Base-by-base conservation (phyloP, 2,888 invertebrate species). In the Thelaira solivaga region DNA sequence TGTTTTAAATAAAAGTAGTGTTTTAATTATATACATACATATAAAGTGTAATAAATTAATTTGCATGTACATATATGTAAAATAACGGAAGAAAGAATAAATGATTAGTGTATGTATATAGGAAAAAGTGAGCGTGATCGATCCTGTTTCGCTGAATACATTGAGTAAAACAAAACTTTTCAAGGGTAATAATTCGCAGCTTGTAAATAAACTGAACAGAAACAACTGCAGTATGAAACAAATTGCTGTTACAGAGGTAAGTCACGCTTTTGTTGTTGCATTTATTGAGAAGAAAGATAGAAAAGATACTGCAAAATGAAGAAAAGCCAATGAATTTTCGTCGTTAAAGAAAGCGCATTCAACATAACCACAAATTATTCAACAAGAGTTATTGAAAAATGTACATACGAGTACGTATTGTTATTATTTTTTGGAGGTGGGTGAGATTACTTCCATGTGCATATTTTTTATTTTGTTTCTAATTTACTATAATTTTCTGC, bases 231-330 rank as follows among this genome's bases (percentile, higher is more conserved):
- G 34, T 47, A 80, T 76, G 72, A 73, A 71, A 75, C 67, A 74
- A 77, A 69, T 76, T 80, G 61, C 67, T 59, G 72, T 57, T 31
- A 72, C 61, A 29, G 81, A 81, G 81, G 81, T 81, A 64, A 80
- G 78, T 62, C 69, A 39, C 57, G 71, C 36, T 31, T 59, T 53
- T 34, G 7, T 53, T 45, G 13, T 36, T 45, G 26, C 62, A 24
- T 47, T 68, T 67, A 6, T 31, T 8, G 13, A 39, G 36, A 39
- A 2, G 4, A 39, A 10, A 6, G 4, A 5, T 13, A 5, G 16
- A 39, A 39, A 39, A 16, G 36, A 13, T 4, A 6, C 26, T 26
- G 26, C 26, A 26, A 26, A 5, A 5, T 5, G 6, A 6, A 26
- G 6, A 26, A 26, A 26, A 26, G n/a, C n/a, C n/a, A n/a, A n/a